These are phyloP conservation scores for Hippocampus comes DNA, from an alignment of 2,113 vertebrate genomes.

Conservation along the genomic window DNA sequence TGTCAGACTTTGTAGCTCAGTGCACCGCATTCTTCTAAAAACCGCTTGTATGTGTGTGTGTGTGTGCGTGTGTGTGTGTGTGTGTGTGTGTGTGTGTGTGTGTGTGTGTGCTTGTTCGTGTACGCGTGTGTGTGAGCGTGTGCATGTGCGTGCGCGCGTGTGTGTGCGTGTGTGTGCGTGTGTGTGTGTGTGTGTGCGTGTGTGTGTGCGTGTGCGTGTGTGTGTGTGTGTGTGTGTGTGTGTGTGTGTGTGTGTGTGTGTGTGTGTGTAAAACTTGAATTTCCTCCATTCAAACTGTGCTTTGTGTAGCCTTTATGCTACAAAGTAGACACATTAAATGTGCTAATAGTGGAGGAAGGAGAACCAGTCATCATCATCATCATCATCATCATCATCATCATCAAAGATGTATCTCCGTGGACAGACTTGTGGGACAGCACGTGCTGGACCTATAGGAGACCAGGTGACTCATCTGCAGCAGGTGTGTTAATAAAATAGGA, in stretches of 20 bases:
- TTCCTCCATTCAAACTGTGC: conserved; percentile 1
- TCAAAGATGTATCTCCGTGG: conserved; percentile 53
- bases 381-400: background rate
- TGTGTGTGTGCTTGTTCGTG: no score
- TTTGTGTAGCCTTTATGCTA: background rate
- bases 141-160: no score
- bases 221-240: no score
- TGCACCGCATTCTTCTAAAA: background rate
- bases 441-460: conserved; percentile 40
- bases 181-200: background rate
- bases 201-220: background rate
- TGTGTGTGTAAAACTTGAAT: background rate
- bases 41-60: background rate
- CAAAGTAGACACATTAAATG: conserved; percentile 23
- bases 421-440: conserved; percentile 51
- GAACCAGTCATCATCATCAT: background rate
- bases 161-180: no score
- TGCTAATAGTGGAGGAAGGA: conserved; percentile 19
- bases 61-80: background rate
- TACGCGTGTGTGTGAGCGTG: no score
- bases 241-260: background rate
- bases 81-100: no score
- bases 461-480: conserved; percentile 54
- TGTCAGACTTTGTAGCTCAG: conserved; percentile 44
- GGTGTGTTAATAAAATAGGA: conserved; percentile 66